Percentiles rank a stretch among this genome's conserved stretches.
phyloP scores from a whole-genome alignment of 2,888 invertebrate species.

The Diogma glabrata region DNA sequence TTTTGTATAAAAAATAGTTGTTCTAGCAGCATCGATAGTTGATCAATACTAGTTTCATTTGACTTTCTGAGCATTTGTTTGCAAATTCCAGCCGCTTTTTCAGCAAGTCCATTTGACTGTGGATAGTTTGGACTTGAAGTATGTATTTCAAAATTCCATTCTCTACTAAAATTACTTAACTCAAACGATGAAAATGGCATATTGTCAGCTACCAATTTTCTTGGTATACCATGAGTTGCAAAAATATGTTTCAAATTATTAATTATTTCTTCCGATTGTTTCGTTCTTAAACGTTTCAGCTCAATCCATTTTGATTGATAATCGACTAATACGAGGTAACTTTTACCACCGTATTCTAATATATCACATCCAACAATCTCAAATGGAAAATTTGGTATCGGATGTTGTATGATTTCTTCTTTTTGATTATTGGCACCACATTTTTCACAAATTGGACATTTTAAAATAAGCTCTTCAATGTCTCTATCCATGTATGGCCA shows the following conservation, averaged over 20 bases:
- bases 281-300: slow-evolving; percentile 2
- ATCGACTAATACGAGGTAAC: slow-evolving; percentile 15
- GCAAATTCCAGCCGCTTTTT: background rate
- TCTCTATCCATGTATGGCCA: too few relatives aligned
- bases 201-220: slow-evolving; percentile 10
- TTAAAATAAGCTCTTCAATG: too few relatives aligned
- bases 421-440: slow-evolving; percentile 1
- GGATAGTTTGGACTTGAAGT: background rate
- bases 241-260: slow-evolving; percentile 14
- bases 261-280: slow-evolving; percentile 11
- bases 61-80: background rate
- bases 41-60: background rate
- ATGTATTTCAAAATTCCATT: slow-evolving; percentile 4
- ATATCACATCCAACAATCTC: slow-evolving; percentile 13
- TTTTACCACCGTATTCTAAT: slow-evolving; percentile 11
- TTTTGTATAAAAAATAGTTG: too few relatives aligned
- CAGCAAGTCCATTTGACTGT: background rate
- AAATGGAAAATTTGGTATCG: slow-evolving; percentile 9
- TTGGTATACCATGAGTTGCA: slow-evolving; percentile 12
- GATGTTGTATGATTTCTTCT: slow-evolving; percentile 11
- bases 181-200: slow-evolving; percentile 8
- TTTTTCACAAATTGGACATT: slow-evolving; percentile 8
- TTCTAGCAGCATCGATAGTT: background rate
- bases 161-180: background rate
- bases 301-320: slow-evolving; percentile 17